These are phyloP conservation scores for Argynnis bischoffii DNA, from an alignment of 2,888 invertebrate species.

Conservation along the genomic window DNA sequence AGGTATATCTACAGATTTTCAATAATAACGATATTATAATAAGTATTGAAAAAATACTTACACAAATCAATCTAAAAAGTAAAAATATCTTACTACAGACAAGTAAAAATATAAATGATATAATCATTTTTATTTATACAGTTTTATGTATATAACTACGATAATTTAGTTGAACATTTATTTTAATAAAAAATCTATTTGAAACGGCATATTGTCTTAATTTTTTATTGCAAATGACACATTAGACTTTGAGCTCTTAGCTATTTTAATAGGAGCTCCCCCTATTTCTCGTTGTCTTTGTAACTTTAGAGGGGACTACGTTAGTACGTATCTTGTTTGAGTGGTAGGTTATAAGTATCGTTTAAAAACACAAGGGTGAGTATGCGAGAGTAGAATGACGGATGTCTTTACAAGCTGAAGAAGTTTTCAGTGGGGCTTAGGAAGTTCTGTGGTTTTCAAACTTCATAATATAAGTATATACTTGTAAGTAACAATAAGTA, in stretches of 20 bases:
- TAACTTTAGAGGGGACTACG: slow-evolving; percentile 7
- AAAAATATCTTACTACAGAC: no score
- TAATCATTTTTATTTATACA: no score
- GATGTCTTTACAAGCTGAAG: slow-evolving; percentile 77
- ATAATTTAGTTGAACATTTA: not conserved
- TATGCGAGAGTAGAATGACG: slow-evolving; percentile 71
- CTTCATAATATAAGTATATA: slow-evolving; percentile 29
- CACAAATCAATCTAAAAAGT: no score
- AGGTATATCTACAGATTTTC: no score
- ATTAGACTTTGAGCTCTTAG: slow-evolving; percentile 58
- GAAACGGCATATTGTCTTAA: slow-evolving; percentile 16
- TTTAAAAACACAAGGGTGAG: slow-evolving; percentile 59
- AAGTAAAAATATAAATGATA: no score
- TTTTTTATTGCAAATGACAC: slow-evolving; percentile 71
- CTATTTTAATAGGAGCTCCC: slow-evolving; percentile 42
- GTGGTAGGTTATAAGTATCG: slow-evolving; percentile 56
- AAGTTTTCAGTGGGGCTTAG: slow-evolving; percentile 65
- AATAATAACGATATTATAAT: no score
- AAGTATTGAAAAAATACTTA: no score
- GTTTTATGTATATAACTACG: no score
- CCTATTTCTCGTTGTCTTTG: slow-evolving; percentile 5
- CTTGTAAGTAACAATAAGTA: no score
- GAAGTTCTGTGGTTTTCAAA: slow-evolving; percentile 52
- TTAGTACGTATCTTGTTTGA: slow-evolving; percentile 42
- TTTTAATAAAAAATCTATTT: slow-evolving; percentile 13